Base-by-base conservation (phyloP, 2,888 invertebrate species). In the Yponomeuta plumbellus region DNA sequence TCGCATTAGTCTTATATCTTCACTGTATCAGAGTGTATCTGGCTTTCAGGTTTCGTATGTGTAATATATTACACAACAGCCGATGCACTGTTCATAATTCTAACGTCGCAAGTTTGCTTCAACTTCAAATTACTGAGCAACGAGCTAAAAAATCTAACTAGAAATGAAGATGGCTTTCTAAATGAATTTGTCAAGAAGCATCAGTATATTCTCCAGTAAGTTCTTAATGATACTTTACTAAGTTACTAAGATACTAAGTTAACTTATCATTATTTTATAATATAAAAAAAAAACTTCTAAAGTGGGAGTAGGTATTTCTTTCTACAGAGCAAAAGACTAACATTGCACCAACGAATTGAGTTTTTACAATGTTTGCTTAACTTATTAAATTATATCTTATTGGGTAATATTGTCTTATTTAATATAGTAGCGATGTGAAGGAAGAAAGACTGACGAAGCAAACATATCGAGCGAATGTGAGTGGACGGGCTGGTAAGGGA, bases 161-260 rank as follows among this genome's bases (percentile, higher is more conserved):
- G 17, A 52, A 22, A 58, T 3, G 79, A 76, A 34, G 70, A 71
- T 1, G 66, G 70, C 4, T 56, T 57, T 10, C 71, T 88, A 13
- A 73, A 71, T 56, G 72, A 76, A 1, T 80, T 88, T 61, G 74
- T 86, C 0, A 80, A 74, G 68, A 77, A 75, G 66, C 89, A 89
- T 71, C 88, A 88, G 66, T 77, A 83, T 67, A 74, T 88, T 68
- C 73, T 89, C 40, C 77, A 81, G 89, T 88, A 76, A 80, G 67
- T 66, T n/a, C 61, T 11, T 11, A 11, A 20, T 8, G 8, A 58
- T 21, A n/a, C n/a, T n/a, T n/a, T n/a, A n/a, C n/a, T n/a, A n/a
- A n/a, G n/a, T n/a, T n/a, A n/a, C n/a, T n/a, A n/a, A n/a, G n/a
- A n/a, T n/a, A n/a, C n/a, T n/a, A n/a, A n/a, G n/a, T n/a, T n/a